Conservation (phyloP, 1,140 invertebrate genomes). For the Bombus superbus region DNA sequence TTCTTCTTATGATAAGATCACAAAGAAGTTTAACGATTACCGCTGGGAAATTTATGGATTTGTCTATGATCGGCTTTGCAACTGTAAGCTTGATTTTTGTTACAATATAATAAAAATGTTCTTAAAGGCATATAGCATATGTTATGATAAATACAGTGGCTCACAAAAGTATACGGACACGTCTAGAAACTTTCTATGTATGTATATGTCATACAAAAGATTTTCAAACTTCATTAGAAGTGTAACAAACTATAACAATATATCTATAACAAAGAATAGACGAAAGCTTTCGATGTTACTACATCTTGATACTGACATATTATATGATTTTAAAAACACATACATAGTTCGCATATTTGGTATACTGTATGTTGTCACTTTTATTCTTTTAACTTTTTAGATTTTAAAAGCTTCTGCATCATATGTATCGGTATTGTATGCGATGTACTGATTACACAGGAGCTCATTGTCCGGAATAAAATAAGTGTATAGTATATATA, state of each 20-base stretch:
- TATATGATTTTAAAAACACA: background rate
- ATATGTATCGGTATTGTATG: conserved; percentile 43
- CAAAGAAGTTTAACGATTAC: conserved; percentile 56
- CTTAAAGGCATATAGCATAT: background rate
- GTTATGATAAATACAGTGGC: background rate
- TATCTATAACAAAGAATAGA: background rate
- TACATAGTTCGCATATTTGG: background rate
- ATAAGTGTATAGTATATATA: background rate
- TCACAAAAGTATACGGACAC: no score
- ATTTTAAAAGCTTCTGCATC: conserved; percentile 50
- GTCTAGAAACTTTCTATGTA: no score
- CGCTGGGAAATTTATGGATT: conserved; percentile 53
- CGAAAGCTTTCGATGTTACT: background rate
- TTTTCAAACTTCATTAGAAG: no score
- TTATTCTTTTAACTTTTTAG: conserved; percentile 31
- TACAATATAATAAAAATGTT: background rate
- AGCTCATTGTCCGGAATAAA: background rate
- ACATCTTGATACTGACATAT: background rate
- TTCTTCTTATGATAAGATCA: conserved; percentile 58
- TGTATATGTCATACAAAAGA: no score
- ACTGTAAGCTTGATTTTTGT: conserved; percentile 38
- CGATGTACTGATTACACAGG: conserved; percentile 35
- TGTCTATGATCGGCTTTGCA: conserved; percentile 56
- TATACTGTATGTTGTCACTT: background rate
- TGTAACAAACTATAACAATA: no score